Evolutionary conservation across 1,140 invertebrate genomes (phyloP).

Genomic region (Anastrepha obliqua): DNA sequence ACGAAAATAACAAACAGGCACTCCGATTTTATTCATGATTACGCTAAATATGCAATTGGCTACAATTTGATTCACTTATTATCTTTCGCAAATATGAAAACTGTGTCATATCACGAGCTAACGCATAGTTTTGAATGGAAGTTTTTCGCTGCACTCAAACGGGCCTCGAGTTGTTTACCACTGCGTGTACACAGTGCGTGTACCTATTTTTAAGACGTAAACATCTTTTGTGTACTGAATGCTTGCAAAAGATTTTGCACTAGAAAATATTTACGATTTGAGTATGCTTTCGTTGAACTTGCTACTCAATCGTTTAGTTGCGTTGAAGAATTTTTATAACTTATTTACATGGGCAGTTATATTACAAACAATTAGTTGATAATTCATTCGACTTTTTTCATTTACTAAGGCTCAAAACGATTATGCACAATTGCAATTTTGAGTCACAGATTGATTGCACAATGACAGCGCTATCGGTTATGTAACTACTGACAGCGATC

Average conservation of each 20-base stretch:
- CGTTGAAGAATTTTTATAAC: background rate
- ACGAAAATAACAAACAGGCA: background rate
- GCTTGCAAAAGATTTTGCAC: background rate
- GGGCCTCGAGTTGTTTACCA: background rate
- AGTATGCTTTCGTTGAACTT: background rate
- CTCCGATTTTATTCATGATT: background rate
- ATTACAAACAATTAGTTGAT: background rate
- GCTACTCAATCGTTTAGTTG: background rate
- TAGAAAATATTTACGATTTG: background rate
- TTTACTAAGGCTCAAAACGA: background rate
- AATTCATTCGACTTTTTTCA: background rate
- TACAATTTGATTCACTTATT: background rate
- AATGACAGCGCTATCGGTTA: no score
- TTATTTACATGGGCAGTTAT: background rate
- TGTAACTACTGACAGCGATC: no score
- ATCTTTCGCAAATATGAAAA: slow-evolving; percentile 37
- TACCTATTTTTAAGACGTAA: background rate
- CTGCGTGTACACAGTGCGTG: background rate
- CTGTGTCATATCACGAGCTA: background rate
- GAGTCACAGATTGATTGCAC: no score
- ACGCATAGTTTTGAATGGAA: slow-evolving; percentile 28
- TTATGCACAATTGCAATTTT: background rate
- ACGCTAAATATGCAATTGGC: no score
- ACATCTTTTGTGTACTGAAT: background rate
- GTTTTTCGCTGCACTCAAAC: background rate